A percentile compares a stretch with the other conserved stretches of the same genome.
Evolutionary conservation across 1,140 invertebrate species (phyloP).

Genomic region (Druon quercuslanigerum): DNA sequence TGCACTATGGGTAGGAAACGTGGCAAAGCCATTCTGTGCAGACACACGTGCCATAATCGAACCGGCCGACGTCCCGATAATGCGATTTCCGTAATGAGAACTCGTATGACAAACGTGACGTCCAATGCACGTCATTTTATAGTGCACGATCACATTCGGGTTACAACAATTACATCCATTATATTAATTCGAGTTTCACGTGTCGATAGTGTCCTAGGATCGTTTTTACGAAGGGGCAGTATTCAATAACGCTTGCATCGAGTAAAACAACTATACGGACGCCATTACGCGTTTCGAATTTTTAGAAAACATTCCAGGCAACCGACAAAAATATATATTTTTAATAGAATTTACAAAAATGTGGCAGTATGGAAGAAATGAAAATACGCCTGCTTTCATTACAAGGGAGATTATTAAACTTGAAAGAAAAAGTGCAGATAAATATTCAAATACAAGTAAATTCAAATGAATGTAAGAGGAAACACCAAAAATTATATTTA

Average conservation of each 20-base stretch:
- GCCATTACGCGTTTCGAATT: background rate
- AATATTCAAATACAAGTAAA: too few species aligned
- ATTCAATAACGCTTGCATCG: background rate
- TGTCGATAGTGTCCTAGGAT: background rate
- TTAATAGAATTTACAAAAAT: too few species aligned
- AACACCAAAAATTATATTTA: too few species aligned
- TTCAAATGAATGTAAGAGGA: too few species aligned
- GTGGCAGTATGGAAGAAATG: too few species aligned
- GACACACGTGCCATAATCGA: slow-evolving; percentile 24
- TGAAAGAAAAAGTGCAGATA: too few species aligned
- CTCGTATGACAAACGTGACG: slow-evolving; percentile 23
- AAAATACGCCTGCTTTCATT: too few species aligned
- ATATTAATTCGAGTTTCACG: slow-evolving; percentile 28
- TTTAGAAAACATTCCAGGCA: background rate
- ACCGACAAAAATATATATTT: background rate
- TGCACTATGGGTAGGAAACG: background rate
- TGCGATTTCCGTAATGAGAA: slow-evolving; percentile 28
- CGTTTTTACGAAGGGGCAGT: background rate
- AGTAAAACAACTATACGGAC: background rate
- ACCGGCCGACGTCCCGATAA: slow-evolving; percentile 12
- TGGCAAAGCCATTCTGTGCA: slow-evolving; percentile 18
- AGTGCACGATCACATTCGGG: background rate
- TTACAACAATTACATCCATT: slow-evolving; percentile 26
- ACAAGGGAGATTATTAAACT: too few species aligned
- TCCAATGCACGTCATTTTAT: slow-evolving; percentile 27